Conservation (phyloP, 2,797 vertebrate genomes). For the Prionace glauca region DNA sequence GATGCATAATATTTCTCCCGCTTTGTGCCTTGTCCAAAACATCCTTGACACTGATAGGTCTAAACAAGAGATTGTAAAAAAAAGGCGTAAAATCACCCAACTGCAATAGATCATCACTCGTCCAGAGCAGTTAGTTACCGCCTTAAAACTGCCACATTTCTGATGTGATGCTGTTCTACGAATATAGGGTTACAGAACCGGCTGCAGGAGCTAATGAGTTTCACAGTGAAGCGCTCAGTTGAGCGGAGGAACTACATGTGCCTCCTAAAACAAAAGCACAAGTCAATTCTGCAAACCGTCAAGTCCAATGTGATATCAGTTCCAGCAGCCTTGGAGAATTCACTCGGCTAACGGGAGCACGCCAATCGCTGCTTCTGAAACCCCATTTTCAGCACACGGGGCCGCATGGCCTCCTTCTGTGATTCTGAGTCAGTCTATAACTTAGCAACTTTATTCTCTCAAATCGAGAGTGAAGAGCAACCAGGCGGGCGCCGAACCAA, state of each 20-base stretch:
- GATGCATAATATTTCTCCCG: background rate
- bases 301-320: background rate
- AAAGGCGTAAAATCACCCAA: background rate
- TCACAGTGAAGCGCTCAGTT: background rate
- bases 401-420: background rate
- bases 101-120: background rate
- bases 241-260: background rate
- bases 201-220: background rate
- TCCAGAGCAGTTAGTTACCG: background rate
- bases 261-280: background rate
- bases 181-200: background rate
- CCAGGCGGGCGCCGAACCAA: background rate
- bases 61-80: background rate
- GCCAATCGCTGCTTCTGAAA: background rate
- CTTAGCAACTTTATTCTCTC: background rate
- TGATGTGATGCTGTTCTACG: background rate
- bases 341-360: no score
- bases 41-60: slow-evolving; percentile 21
- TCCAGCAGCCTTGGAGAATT: background rate
- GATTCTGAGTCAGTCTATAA: background rate
- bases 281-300: background rate
- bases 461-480: background rate
- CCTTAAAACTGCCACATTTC: background rate
- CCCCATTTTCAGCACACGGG: background rate
- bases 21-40: background rate